Evolutionary conservation across 2,888 invertebrate species (phyloP), one percentile per base, ranked within the genome.

Genomic region (Sinhomidia bicolor): DNA sequence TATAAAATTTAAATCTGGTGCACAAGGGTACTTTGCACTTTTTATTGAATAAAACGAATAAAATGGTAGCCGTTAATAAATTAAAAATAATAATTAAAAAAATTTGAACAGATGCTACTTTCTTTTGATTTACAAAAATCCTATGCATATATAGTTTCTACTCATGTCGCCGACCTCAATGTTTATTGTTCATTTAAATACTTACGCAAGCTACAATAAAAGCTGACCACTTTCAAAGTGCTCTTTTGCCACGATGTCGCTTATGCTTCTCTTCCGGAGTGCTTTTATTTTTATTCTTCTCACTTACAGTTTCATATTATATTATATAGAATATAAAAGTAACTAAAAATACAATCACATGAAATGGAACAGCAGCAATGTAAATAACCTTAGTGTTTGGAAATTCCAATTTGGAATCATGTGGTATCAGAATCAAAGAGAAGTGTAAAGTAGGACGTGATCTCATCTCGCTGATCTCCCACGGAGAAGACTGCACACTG

Each of bases 381-480:
- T 44, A 71, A 71, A 71, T 71, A 12, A 23, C 47, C 14, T 32
- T 5, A 20, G 36, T n/a, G n/a, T n/a, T n/a, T n/a, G n/a, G n/a
- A n/a, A n/a, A n/a, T n/a, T n/a, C n/a, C n/a, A 51, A 51, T 47
- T 20, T 71, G 17, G 29, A 20, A 76, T 76, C 47, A 26, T 76
- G 41, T 23, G 14, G 26, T 51, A 51, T 51, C n/a, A 51, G 78
- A 29, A 78, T 44, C 44, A 71, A 51, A 51, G 68, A 78, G 57
- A 79, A 79, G 32, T 57, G 54, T 79, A 79, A 79, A 79, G 60
- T 76, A 76, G 76, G 41, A 79, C 79, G 79, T 79, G 79, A 79
- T 79, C 79, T 79, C 60, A 57, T 79, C 60, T 60, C 20, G 79
- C 23, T 57, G 57, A 79, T 79, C 79, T 79, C 79, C 79, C 36